These are phyloP conservation scores for Microplitis deprimator DNA, from an alignment of 2,888 invertebrate genomes.

Conservation along the genomic window DNA sequence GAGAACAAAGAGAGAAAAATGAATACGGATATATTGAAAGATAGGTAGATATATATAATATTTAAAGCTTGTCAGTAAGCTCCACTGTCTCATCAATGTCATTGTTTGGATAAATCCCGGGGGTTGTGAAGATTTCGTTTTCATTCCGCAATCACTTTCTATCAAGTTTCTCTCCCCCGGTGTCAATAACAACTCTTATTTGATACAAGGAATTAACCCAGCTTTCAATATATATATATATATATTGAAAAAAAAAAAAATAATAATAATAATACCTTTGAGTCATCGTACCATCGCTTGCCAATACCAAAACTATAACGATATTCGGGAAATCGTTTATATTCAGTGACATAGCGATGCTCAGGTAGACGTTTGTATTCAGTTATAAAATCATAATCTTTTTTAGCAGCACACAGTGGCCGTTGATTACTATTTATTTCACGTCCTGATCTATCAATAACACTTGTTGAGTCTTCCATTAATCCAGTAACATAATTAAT, in stretches of 20 bases:
- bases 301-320: slow-evolving; percentile 68
- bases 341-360: slow-evolving; percentile 75
- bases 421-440: slow-evolving; percentile 14
- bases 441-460: slow-evolving; percentile 10
- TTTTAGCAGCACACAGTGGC: slow-evolving; percentile 24
- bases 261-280: slow-evolving; percentile 65
- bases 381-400: slow-evolving; percentile 74
- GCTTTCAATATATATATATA: too few relatives aligned
- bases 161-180: slow-evolving; percentile 58
- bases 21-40: not conserved
- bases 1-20: slow-evolving; percentile 1
- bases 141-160: slow-evolving; percentile 56
- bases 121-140: slow-evolving; percentile 25
- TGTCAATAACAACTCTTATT: too few relatives aligned
- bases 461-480: slow-evolving; percentile 15
- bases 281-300: slow-evolving; percentile 69
- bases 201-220: too few relatives aligned
- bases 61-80: not conserved
- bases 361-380: slow-evolving; percentile 77
- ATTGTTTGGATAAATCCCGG: slow-evolving; percentile 26
- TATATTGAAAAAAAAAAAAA: too few relatives aligned
- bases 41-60: not conserved
- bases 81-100: slow-evolving; percentile 27
- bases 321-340: slow-evolving; percentile 75
- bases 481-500: slow-evolving; percentile 9